These are phyloP conservation scores for Mesoclemmys tuberculata DNA, from an alignment of 2,113 vertebrate genomes.

Conservation along the genomic window DNA sequence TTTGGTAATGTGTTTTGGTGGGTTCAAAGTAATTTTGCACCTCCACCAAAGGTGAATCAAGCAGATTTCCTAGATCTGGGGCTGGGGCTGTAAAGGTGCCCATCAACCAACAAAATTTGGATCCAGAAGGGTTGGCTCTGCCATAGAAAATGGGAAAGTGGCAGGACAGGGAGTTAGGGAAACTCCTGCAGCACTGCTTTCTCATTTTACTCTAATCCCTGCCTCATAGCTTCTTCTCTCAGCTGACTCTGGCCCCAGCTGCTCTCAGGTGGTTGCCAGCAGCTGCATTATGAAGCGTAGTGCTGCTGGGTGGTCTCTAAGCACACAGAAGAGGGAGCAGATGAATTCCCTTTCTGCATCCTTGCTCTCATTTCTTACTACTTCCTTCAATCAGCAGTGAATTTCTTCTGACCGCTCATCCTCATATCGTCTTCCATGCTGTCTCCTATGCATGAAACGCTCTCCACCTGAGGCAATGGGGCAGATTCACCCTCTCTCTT, in stretches of 20 bases:
- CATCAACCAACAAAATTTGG: not conserved
- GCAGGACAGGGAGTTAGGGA: not conserved
- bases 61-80: not conserved
- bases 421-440: not conserved
- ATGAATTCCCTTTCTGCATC: not conserved
- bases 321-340: not conserved
- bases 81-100: not conserved
- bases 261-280: not conserved
- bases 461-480: too few species aligned
- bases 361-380: not conserved
- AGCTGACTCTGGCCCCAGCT: not conserved
- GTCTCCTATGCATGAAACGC: not conserved
- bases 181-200: not conserved
- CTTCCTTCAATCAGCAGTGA: not conserved
- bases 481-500: too few species aligned
- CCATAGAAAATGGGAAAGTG: not conserved
- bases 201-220: not conserved
- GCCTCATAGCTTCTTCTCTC: not conserved
- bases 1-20: constrained; percentile 8
- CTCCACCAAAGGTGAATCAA: not conserved
- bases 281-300: not conserved
- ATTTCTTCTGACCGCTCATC: not conserved
- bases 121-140: not conserved
- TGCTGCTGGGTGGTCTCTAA: not conserved
- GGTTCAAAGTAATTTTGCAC: not conserved